These are phyloP conservation scores for Lordiphosa fenestrarum DNA, from an alignment of 2,888 invertebrate species.

Conservation along the genomic window DNA sequence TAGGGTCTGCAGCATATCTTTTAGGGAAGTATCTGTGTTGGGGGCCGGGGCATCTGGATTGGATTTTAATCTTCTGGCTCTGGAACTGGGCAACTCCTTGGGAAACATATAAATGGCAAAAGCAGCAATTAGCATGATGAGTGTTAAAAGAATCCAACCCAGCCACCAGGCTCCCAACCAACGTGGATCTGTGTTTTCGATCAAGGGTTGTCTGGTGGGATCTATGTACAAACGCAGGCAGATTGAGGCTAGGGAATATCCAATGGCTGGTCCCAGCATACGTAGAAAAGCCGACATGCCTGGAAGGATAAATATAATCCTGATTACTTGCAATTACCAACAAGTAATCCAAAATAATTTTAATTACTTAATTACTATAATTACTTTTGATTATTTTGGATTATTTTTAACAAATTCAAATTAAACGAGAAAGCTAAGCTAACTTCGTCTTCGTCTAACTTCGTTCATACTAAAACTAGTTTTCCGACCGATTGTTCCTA, in stretches of 20 bases:
- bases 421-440: too few relatives aligned
- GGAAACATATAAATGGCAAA: constrained; percentile 85
- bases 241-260: constrained; percentile 84
- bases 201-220: constrained; percentile 83
- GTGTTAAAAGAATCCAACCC: constrained; percentile 85
- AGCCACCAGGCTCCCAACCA: constrained; percentile 92
- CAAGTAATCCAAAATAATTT: too few relatives aligned
- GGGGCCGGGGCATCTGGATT: constrained; percentile 1
- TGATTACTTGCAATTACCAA: too few relatives aligned
- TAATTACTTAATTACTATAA: too few relatives aligned
- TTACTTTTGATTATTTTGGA: too few relatives aligned
- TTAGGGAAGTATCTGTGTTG: constrained; percentile 73
- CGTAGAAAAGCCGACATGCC: constrained; percentile 85
- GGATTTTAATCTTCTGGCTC: constrained; percentile 80
- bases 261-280: constrained; percentile 82
- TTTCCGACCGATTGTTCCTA: too few relatives aligned
- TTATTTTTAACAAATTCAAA: too few relatives aligned
- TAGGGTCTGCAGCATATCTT: constrained; percentile 84
- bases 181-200: constrained; percentile 85
- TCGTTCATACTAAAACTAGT: too few relatives aligned
- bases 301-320: constrained; percentile 71
- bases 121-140: constrained; percentile 82
- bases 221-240: constrained; percentile 85
- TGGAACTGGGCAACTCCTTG: constrained; percentile 85
- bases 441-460: too few relatives aligned